A percentile compares a stretch with the other conserved stretches of the same genome.
Evolutionary conservation across 2,888 invertebrate genomes (phyloP).

Genomic region (Himalopsyche anomala): DNA sequence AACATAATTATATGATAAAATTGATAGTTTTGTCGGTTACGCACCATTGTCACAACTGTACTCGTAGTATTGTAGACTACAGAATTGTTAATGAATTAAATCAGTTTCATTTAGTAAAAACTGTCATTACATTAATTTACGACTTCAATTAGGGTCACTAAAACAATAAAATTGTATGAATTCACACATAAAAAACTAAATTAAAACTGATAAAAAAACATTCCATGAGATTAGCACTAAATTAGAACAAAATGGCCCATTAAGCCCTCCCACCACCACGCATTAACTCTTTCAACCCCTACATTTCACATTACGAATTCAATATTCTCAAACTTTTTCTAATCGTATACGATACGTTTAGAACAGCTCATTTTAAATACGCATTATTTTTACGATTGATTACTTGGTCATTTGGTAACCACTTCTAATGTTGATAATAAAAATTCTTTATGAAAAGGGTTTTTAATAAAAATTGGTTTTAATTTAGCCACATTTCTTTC

Average conservation of each 20-base stretch:
- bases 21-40: too few species aligned
- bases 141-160: background rate
- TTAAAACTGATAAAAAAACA: background rate
- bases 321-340: slow-evolving; percentile 8
- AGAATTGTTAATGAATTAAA: background rate
- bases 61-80: background rate
- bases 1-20: too few species aligned
- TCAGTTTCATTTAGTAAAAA: background rate
- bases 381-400: too few species aligned
- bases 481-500: too few species aligned
- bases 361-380: too few species aligned
- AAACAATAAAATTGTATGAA: background rate
- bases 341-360: background rate
- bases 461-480: too few species aligned
- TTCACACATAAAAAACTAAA: background rate
- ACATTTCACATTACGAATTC: background rate
- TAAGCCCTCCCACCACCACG: background rate
- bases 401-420: too few species aligned
- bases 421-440: too few species aligned
- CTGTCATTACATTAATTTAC: too few species aligned
- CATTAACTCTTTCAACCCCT: slow-evolving; percentile 20
- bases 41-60: too few species aligned
- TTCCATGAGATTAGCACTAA: background rate
- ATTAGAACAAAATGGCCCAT: slow-evolving; percentile 26
- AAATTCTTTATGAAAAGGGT: too few species aligned